Evolutionary conservation across 2,113 vertebrate species (phyloP).

Genomic region (Phainopepla nitens): DNA sequence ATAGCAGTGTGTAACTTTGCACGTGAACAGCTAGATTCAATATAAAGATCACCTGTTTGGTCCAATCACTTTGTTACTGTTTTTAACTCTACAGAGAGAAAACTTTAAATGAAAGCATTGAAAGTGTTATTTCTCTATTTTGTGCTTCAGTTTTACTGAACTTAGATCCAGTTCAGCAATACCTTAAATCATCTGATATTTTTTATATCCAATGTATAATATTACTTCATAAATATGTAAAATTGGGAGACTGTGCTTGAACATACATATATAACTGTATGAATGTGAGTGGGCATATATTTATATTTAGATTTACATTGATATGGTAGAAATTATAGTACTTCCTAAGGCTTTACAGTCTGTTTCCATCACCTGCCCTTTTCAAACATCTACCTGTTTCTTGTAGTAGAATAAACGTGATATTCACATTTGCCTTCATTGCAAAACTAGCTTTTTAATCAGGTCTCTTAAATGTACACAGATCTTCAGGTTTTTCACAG

Average conservation of each 20-base stretch:
- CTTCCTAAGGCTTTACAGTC: background rate
- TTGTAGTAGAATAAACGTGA: background rate
- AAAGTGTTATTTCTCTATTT: background rate
- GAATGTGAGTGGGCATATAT: background rate
- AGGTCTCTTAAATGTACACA: background rate
- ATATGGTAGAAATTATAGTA: background rate
- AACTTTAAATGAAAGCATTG: background rate
- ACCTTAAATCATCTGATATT: background rate
- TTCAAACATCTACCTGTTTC: background rate
- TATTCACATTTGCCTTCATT: background rate
- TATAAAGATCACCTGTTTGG: background rate
- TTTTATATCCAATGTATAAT: background rate
- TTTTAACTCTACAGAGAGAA: background rate
- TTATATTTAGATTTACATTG: background rate
- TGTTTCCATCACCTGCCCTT: background rate
- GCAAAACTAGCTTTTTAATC: background rate
- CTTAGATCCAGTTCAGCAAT: background rate
- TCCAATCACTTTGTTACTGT: background rate
- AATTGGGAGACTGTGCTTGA: background rate
- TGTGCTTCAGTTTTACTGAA: background rate
- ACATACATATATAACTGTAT: background rate
- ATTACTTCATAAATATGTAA: background rate
- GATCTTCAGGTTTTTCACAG: background rate
- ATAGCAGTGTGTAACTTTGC: background rate
- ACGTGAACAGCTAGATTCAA: background rate